Evolutionary conservation across 37 sponge, comb jelly and placozoan genomes (phyloP), one percentile per base, ranked within the genome.

Genomic region (Hormiphora californensis): DNA sequence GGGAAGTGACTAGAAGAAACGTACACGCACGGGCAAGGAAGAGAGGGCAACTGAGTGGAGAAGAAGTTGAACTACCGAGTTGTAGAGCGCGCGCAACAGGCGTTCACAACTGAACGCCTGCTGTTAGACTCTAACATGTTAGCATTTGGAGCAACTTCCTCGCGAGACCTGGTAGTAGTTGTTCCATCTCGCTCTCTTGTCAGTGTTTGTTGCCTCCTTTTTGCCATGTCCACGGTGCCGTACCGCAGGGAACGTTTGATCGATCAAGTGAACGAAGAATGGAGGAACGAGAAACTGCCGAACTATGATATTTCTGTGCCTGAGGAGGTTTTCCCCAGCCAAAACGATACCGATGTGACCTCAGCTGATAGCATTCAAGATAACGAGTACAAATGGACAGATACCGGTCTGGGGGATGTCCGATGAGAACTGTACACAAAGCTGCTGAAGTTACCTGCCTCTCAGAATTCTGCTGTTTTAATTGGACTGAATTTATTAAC

Each of bases 81-180:
- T 7, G 44, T n/a, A n/a, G n/a, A n/a, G n/a, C 40, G 35, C 81
- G 81, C 81, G 81, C 81, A 73, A 33, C 81, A 73, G 81, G 81
- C 81, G 81, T 73, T 73, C 23, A 46, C 21, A 3, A 12, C 32
- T 12, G 81, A 73, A 73, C 81, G 81, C 81, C 81, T 73, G 81
- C 46, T 73, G 2, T n/a, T n/a, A n/a, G n/a, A n/a, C n/a, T n/a
- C n/a, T n/a, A n/a, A n/a, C n/a, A n/a, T n/a, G n/a, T n/a, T n/a
- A n/a, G n/a, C n/a, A n/a, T n/a, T n/a, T n/a, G n/a, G n/a, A n/a
- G n/a, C n/a, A n/a, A n/a, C n/a, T n/a, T n/a, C n/a, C n/a, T n/a
- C n/a, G n/a, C n/a, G n/a, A n/a, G n/a, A n/a, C n/a, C n/a, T n/a
- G n/a, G n/a, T n/a, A n/a, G n/a, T n/a, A n/a, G n/a, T n/a, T n/a